Evolutionary conservation across 2,113 vertebrate species (phyloP).

Genomic region (Oreochromis aureus): DNA sequence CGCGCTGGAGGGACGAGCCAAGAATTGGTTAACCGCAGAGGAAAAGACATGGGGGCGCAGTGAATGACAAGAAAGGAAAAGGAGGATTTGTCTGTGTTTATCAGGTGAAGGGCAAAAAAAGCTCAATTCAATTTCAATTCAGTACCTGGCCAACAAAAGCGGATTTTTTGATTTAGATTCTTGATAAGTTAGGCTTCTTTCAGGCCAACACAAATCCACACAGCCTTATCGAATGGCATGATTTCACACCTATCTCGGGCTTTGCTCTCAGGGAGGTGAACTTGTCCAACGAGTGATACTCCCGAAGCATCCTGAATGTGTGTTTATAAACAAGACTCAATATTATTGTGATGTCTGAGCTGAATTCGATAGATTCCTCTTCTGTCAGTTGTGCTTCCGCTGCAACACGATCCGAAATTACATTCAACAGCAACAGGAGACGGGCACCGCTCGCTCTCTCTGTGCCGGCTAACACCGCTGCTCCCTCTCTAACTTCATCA

Average conservation of each 20-base stretch:
- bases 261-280: background rate
- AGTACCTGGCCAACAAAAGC: background rate
- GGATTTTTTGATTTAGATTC: background rate
- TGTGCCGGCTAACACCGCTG: background rate
- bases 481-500: slow-evolving; percentile 72
- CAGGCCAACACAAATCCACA: background rate
- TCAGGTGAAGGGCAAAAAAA: slow-evolving; percentile 35
- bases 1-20: slow-evolving; percentile 34
- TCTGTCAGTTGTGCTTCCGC: slow-evolving; percentile 62
- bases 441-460: slow-evolving; percentile 19
- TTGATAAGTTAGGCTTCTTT: background rate
- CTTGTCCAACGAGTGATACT: slow-evolving; percentile 26
- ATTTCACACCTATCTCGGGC: background rate
- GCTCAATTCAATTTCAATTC: background rate
- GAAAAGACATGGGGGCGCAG: slow-evolving; percentile 33
- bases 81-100: slow-evolving; percentile 1
- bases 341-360: slow-evolving; percentile 72
- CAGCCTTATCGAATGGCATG: background rate
- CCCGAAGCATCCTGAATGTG: slow-evolving; percentile 56
- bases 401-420: slow-evolving; percentile 68
- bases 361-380: slow-evolving; percentile 69
- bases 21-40: slow-evolving; percentile 56
- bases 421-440: slow-evolving; percentile 67
- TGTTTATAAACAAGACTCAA: slow-evolving; percentile 73
- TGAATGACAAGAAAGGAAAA: slow-evolving; percentile 38